A percentile compares a stretch with the other conserved stretches of the same genome.
Conservation (phyloP, 2,113 vertebrate genomes). For the Rhinolophus sinicus region DNA sequence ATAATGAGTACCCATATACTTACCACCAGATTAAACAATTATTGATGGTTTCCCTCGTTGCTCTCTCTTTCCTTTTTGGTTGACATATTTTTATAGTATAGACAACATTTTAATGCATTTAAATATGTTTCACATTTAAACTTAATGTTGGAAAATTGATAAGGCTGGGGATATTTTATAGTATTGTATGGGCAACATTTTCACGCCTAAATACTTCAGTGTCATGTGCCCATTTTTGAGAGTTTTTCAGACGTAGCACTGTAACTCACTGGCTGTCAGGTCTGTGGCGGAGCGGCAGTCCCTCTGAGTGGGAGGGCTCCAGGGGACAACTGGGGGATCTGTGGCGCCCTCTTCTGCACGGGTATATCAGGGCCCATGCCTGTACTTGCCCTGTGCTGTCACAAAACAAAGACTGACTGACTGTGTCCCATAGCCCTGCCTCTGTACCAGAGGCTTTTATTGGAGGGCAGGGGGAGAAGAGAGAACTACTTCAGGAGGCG, state of each 20-base stretch:
- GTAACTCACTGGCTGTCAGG: background rate
- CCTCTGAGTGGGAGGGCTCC: background rate
- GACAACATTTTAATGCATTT: background rate
- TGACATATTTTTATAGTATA: background rate
- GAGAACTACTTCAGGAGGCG: background rate
- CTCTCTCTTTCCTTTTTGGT: background rate
- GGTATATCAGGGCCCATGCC: background rate
- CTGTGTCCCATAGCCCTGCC: background rate
- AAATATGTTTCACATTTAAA: background rate
- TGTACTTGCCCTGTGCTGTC: background rate
- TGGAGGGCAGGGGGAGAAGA: background rate
- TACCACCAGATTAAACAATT: background rate
- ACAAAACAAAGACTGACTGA: background rate
- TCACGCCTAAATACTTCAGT: background rate
- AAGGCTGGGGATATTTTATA: background rate
- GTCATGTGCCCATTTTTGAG: background rate
- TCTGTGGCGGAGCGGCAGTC: fast-evolving
- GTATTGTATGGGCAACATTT: background rate
- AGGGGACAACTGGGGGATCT: background rate
- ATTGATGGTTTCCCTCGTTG: background rate
- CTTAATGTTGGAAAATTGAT: background rate
- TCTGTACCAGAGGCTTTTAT: background rate
- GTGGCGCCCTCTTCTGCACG: fast-evolving
- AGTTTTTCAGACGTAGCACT: background rate
- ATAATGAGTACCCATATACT: background rate